Percentiles rank a stretch among this genome's conserved stretches.
Evolutionary conservation across 2,797 vertebrate genomes (phyloP).

Genomic region (Lacerta viridis): DNA sequence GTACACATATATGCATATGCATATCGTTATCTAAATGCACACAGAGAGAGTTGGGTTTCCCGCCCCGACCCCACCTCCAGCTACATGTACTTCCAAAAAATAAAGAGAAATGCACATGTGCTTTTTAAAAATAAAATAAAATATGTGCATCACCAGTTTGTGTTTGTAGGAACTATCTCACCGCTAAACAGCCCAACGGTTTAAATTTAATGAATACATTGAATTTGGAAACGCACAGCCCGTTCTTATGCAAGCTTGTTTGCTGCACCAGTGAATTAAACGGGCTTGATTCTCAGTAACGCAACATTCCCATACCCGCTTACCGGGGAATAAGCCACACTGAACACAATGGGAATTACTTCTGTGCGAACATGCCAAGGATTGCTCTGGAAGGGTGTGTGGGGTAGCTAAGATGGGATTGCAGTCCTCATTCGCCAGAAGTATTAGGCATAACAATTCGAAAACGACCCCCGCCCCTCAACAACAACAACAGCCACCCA

Average conservation of each 20-base stretch:
- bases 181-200: neutral
- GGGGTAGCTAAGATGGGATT: too few relatives aligned
- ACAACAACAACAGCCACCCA: too few relatives aligned
- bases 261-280: neutral
- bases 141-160: too few relatives aligned
- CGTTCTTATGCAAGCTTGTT: too few relatives aligned
- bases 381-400: neutral
- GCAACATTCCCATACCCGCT: neutral
- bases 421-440: neutral
- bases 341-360: neutral
- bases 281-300: neutral
- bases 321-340: neutral
- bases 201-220: neutral
- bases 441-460: neutral
- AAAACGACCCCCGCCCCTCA: neutral
- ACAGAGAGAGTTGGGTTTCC: neutral
- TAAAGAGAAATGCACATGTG: neutral
- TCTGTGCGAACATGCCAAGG: neutral
- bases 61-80: neutral
- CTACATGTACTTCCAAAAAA: neutral
- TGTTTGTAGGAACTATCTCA: neutral
- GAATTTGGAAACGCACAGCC: neutral
- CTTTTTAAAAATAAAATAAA: neutral
- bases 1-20: neutral
- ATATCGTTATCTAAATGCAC: neutral